Evolutionary conservation across 2,888 invertebrate genomes (phyloP), one percentile per base, ranked within the genome.

Genomic region (Drosophila anomelani): DNA sequence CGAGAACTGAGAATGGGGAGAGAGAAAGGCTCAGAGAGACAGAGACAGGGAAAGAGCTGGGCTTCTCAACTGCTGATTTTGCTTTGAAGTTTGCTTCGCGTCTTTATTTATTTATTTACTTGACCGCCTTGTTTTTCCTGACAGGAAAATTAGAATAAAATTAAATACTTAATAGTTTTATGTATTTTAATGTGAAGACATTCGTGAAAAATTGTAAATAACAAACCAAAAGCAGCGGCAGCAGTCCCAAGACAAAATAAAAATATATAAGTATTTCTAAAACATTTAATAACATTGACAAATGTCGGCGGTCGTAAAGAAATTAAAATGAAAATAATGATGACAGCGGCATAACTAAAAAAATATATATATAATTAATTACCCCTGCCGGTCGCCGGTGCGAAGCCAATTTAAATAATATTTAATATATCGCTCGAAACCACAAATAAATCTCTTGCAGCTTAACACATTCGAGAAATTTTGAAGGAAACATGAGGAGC

Each of bases 91-190:
- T 72, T 79, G 75, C 68, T 85, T 85, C 89, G 88, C 88, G 73
- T 87, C 76, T 87, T 85, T 85, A 85, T 85, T 85, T 85, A 89
- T 88, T 89, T 89, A 85, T 89, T 89, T 85, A 81, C 76, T 68
- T 76, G 71, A 41, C 57, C 73, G 68, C 64, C 46, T 73, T 76
- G 73, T 70, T 66, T 63, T 77, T 62, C 41, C 62, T 44, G 20
- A 9, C 9, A 5, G 23, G 15, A 15, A 17, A 32, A 23, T 13
- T 13, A 12, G 1, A 13, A 20, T 36, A n/a, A 10, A 15, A 51
- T 51, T 15, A 34, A 34, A 23, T 34, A 20, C 10, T 6, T 38
- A 54, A 54, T 12, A 23, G 54, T 23, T n/a, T 38, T 10, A 36
- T 53, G 9, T 15, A 51, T 36, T 20, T 51, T 13, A 58, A 15